Conservation (phyloP, 2,888 invertebrate species). For the Helobdella robusta region DNA sequence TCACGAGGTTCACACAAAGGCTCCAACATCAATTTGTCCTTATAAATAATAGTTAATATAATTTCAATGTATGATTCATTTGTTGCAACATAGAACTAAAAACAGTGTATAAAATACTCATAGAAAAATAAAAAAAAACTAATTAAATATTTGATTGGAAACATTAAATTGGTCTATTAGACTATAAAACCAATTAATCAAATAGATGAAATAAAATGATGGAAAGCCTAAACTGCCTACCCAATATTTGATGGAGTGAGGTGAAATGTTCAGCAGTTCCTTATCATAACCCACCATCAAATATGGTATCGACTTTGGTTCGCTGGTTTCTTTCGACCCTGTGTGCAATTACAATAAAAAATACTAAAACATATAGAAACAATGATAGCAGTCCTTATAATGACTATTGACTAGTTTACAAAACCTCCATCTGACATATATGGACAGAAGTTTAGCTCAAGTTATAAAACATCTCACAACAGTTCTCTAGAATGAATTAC, state of each 20-base stretch:
- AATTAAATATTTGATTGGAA: too few species aligned
- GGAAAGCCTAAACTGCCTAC: too few species aligned
- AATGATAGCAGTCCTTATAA: too few species aligned
- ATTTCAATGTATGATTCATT: background rate
- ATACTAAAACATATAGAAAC: too few species aligned
- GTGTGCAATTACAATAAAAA: too few species aligned
- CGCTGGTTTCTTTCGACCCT: slow-evolving; percentile 84
- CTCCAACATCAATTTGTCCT: slow-evolving; percentile 84
- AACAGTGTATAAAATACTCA: background rate
- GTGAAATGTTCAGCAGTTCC: slow-evolving; percentile 88
- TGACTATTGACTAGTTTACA: too few species aligned
- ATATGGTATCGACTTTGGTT: slow-evolving; percentile 91
- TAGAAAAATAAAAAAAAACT: background rate
- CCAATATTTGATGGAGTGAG: slow-evolving; percentile 87
- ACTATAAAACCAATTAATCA: too few species aligned
- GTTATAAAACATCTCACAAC: too few species aligned
- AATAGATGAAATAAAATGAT: too few species aligned
- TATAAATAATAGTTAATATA: slow-evolving; percentile 16
- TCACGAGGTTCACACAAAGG: slow-evolving; percentile 91
- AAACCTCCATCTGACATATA: background rate
- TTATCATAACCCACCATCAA: slow-evolving; percentile 86
- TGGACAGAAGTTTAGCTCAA: too few species aligned
- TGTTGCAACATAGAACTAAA: background rate
- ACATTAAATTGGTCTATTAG: too few species aligned
- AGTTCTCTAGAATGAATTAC: too few species aligned